Conservation (phyloP, 2,113 vertebrate species). For the Lycaon pictus region DNA sequence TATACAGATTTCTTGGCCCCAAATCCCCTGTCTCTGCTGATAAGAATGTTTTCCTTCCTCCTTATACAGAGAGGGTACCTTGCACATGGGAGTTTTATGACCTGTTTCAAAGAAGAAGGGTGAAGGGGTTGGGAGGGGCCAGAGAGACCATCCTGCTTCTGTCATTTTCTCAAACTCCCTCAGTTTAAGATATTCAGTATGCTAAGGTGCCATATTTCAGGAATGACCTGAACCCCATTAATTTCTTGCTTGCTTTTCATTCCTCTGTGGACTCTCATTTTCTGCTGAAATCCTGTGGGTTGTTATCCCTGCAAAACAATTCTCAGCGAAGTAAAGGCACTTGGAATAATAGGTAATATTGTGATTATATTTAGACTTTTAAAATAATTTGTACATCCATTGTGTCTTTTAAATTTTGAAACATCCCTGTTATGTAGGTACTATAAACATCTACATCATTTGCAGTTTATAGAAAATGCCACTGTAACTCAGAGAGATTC, state of each 20-base stretch:
- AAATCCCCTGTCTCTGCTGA: not conserved
- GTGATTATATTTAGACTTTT: not conserved
- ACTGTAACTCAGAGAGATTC: not conserved
- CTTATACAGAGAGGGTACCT: not conserved
- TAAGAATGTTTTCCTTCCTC: not conserved
- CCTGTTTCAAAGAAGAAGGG: not conserved
- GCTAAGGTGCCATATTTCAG: not conserved
- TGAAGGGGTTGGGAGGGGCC: not conserved
- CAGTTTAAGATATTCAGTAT: not conserved
- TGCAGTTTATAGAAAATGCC: not conserved
- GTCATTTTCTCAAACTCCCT: not conserved
- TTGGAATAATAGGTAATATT: not conserved
- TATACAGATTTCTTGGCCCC: not conserved
- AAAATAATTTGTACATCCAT: not conserved
- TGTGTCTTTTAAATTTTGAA: slow-evolving; percentile 24
- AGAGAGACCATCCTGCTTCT: not conserved
- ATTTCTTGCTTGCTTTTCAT: not conserved
- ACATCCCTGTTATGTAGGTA: not conserved
- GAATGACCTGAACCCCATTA: not conserved
- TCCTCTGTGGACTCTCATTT: not conserved
- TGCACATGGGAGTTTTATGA: not conserved
- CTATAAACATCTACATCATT: not conserved
- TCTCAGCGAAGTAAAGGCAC: not conserved
- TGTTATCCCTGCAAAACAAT: not conserved
- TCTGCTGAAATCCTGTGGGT: not conserved